Evolutionary conservation across 37 sponge, comb jelly and placozoan genomes (phyloP), one percentile per base, ranked within the genome.

Genomic region (Beroe forskalii): DNA sequence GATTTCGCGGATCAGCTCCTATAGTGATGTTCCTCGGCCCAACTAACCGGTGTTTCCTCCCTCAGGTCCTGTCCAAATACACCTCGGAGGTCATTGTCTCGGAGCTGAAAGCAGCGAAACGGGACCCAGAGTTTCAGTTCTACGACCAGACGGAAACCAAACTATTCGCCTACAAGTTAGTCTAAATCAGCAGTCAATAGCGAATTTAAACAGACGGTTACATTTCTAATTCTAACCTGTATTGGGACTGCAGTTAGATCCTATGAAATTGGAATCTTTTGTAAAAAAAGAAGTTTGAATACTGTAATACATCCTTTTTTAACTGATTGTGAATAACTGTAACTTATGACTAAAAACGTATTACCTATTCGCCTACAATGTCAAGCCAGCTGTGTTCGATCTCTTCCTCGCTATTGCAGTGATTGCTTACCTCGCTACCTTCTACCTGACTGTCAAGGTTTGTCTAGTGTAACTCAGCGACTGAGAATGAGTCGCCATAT

Each of bases 331-430:
- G n/a, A n/a, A n/a, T n/a, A n/a, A n/a, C n/a, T n/a, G n/a, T n/a
- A n/a, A n/a, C n/a, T n/a, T n/a, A n/a, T n/a, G n/a, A n/a, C n/a
- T n/a, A n/a, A n/a, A n/a, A n/a, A n/a, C n/a, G n/a, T n/a, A n/a
- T n/a, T n/a, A n/a, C n/a, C n/a, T n/a, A n/a, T n/a, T n/a, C n/a
- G n/a, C 40, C 33, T 92, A 6, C 91, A 96, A 95, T 42, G 94
- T 97, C 4, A 97, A 97, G 90, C 96, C 97, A 17, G 95, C 97
- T 12, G 75, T 97, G n/a, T 95, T 97, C 89, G 97, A 97, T 61
- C 91, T 97, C 25, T 93, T 97, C 67, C 69, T 97, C 23, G 94
- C 96, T 6, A 0, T 95, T 4, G 91, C 89, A n/a, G 94, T 97
- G 8, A 91, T 92, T 12, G 60, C 75, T 1, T 97, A 97, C 76